Conservation (phyloP, 2,113 vertebrate genomes). For the Carlito syrichta region DNA sequence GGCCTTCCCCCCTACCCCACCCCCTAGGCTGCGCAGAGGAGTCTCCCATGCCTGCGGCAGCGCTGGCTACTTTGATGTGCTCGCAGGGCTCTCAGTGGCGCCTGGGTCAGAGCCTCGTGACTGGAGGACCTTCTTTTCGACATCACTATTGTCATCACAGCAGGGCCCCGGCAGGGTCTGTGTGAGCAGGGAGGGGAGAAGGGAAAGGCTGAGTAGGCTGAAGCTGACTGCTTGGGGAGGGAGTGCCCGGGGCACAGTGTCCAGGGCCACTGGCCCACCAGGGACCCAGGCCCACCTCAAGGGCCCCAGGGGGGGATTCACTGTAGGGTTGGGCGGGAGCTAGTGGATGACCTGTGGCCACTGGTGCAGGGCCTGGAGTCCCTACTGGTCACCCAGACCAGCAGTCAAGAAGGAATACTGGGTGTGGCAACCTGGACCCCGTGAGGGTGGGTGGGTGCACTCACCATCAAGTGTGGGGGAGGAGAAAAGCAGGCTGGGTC, state of each 20-base stretch:
- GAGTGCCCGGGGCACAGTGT: not conserved
- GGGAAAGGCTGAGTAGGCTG: fast-evolving
- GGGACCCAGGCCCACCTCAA: not conserved
- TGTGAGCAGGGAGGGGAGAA: not conserved
- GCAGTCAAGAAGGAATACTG: not conserved
- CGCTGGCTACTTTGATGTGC: fast-evolving
- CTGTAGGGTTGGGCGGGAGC: not conserved
- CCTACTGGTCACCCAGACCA: not conserved
- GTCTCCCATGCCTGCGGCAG: fast-evolving
- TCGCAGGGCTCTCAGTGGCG: fast-evolving
- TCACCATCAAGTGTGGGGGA: fast-evolving
- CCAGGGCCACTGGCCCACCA: fast-evolving
- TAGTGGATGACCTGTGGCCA: not conserved
- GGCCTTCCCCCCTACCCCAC: fast-evolving
- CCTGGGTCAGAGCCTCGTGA: not conserved
- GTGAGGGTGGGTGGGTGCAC: fast-evolving
- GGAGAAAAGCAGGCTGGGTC: not conserved
- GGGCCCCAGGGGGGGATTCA: fast-evolving
- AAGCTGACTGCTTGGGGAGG: not conserved
- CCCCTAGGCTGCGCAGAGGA: not conserved
- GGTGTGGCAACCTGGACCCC: not conserved
- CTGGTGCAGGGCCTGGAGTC: not conserved
- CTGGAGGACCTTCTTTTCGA: not conserved
- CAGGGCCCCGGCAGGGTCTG: not conserved
- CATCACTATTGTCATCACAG: not conserved